These are phyloP conservation scores for Platygyra sinensis DNA, from an alignment of 64 coral and sea anemone genomes.

Conservation along the genomic window DNA sequence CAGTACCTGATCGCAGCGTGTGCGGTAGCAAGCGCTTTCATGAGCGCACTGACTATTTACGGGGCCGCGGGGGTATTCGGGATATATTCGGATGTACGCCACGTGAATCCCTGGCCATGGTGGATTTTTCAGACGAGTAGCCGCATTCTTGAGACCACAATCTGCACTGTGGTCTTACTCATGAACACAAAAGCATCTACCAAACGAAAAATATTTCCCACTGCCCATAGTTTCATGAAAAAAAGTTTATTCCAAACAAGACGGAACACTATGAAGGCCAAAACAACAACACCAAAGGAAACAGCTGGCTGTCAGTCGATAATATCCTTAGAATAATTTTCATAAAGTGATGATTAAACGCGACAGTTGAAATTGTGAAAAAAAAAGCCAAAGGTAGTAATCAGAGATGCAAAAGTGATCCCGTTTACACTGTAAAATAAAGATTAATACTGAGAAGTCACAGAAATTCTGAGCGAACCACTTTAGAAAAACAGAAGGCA, in stretches of 20 bases:
- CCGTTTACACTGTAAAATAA: too few species aligned
- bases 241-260: constrained; percentile 1
- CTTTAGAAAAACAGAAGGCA: too few species aligned
- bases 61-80: constrained; percentile 86
- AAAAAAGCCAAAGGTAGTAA: too few species aligned
- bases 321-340: neutral
- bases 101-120: constrained; percentile 84
- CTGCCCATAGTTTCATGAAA: neutral
- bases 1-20: constrained; percentile 53
- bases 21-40: constrained; percentile 8
- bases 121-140: constrained; percentile 74
- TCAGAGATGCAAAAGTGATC: too few species aligned
- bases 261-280: neutral
- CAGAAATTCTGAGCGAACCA: too few species aligned
- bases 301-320: neutral
- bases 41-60: constrained; percentile 53
- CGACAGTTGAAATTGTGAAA: too few species aligned
- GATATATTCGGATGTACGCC: constrained; percentile 64
- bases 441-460: too few species aligned
- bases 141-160: constrained; percentile 54
- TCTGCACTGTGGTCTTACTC: constrained; percentile 59
- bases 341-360: neutral
- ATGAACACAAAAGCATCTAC: constrained; percentile 63
- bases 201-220: constrained; percentile 10
- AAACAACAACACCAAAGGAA: neutral